Base-by-base conservation (phyloP, 2,888 invertebrate genomes). In the Anaspis maculata region DNA sequence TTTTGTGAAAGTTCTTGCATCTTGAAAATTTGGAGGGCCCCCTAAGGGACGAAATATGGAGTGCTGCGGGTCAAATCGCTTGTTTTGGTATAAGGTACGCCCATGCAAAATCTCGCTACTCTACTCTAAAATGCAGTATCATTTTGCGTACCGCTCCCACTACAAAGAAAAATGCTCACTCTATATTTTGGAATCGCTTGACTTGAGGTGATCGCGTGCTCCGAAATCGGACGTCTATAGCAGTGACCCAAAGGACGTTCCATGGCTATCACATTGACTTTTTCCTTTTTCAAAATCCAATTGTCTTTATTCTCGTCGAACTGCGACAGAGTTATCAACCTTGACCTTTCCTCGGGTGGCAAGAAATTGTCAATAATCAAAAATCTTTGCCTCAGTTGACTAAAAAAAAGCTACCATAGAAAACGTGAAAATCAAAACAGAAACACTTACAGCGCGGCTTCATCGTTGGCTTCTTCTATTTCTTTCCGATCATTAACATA, bases 401-500 rank as follows among this genome's bases (percentile, higher is more conserved):
- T 74, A 46, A 13, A 59, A 57, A 44, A 40, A 42, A 35, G 24
- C 13, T 23, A 15, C 13, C 26, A 14, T 12, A 30, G 36, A 15
- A 32, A 24, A 10, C 15, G 16, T 27, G 35, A 11, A 9, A 7
- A 27, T 13, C 23, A 24, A 10, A 13, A n/a, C n/a, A n/a, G n/a
- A n/a, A n/a, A n/a, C n/a, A n/a, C n/a, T n/a, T 59, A 70, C 65
- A 82, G 83, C 42, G 90, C 83, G 36, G 95, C 76, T 57, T 94
- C 91, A 54, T 92, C 88, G 64, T 91, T 87, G 2, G 84, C 82
- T 64, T 84, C 83, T 66, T 96, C 95, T 44, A 90, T 71, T 54
- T 96, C 95, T 52, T 94, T 81, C 33, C 96, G 71, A 63, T 97
- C 95, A 40, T 81, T 77, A 55, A 90, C 83, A 67, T 94, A 92